Evolutionary conservation across 2,113 vertebrate species (phyloP).

Genomic region (Tenrec ecaudatus): DNA sequence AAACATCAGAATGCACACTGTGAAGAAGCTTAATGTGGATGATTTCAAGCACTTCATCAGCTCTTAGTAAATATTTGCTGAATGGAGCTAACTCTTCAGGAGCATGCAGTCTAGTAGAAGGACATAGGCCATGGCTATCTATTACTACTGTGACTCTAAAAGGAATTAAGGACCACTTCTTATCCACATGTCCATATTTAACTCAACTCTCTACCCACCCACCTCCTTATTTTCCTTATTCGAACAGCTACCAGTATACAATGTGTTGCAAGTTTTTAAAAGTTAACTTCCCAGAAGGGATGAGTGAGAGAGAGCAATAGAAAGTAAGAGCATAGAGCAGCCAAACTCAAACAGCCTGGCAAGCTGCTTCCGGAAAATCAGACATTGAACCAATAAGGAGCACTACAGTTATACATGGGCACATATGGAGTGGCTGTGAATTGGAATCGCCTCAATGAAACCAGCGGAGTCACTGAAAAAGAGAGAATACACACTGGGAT

Average conservation of each 20-base stretch:
- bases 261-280: not conserved
- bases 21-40: not conserved
- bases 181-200: not conserved
- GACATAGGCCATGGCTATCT: not conserved
- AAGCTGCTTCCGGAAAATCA: not conserved
- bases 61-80: not conserved
- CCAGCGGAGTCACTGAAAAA: not conserved
- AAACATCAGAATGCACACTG: not conserved
- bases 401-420: not conserved
- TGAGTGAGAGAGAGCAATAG: not conserved
- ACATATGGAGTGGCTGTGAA: not conserved
- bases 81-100: not conserved
- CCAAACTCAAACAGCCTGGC: not conserved
- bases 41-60: not conserved
- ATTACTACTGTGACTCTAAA: not conserved
- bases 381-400: not conserved
- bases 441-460: not conserved
- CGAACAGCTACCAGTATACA: not conserved
- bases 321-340: not conserved
- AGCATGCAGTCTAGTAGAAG: no score
- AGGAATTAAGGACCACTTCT: not conserved
- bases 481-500: not conserved
- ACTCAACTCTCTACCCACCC: not conserved
- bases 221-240: not conserved
- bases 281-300: not conserved